These are phyloP conservation scores for Styela clava DNA, from an alignment of 23 tunicate species.

Conservation along the genomic window DNA sequence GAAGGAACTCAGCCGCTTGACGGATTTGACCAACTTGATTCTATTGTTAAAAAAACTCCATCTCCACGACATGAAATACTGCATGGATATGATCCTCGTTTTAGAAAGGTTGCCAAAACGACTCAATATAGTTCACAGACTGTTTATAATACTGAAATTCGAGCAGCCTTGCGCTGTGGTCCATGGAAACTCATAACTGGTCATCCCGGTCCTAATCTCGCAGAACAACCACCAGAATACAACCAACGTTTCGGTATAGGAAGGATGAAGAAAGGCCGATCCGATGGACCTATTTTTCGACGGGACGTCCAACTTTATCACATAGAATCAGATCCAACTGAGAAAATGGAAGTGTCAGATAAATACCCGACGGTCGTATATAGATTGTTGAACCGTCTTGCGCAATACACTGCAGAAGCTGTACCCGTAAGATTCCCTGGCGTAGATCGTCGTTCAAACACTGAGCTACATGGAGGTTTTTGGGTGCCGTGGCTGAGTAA, in stretches of 20 bases:
- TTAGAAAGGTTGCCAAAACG: conserved; percentile 12
- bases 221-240: conserved; percentile 53
- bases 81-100: conserved; percentile 55
- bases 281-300: background rate
- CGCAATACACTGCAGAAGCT: conserved; percentile 57
- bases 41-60: background rate
- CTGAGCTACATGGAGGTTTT: background rate
- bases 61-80: conserved; percentile 41
- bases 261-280: background rate
- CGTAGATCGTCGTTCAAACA: conserved; percentile 1
- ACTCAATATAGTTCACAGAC: background rate
- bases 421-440: conserved; percentile 30
- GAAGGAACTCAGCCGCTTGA: conserved; percentile 45
- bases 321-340: conserved; percentile 42
- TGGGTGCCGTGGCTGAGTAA: conserved; percentile 9
- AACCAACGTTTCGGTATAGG: background rate
- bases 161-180: conserved; percentile 56
- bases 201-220: conserved; percentile 15
- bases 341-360: conserved; percentile 38
- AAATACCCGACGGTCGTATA: conserved; percentile 45
- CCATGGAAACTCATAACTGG: conserved; percentile 61
- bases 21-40: conserved; percentile 54
- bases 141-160: conserved; percentile 41
- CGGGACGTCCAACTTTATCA: conserved; percentile 28
- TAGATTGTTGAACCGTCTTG: conserved; percentile 39